These are phyloP conservation scores for Lacerta agilis DNA, from an alignment of 2,797 vertebrate genomes.

Conservation along the genomic window DNA sequence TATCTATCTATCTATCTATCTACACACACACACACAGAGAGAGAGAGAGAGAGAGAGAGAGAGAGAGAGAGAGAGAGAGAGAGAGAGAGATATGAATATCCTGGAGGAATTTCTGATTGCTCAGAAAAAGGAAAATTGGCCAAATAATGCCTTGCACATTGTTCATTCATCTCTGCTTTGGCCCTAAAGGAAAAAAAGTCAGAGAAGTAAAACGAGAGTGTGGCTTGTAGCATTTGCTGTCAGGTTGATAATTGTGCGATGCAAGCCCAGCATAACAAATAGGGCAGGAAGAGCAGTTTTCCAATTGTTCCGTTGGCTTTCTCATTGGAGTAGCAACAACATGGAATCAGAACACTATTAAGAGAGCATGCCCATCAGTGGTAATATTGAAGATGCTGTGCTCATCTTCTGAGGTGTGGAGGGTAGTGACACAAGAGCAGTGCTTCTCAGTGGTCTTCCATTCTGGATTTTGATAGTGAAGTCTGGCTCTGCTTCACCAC, in stretches of 20 bases:
- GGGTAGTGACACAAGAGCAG: too few species aligned
- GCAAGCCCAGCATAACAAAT: not conserved
- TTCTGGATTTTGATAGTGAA: not conserved
- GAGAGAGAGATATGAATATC: not conserved
- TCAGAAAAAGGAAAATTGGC: not conserved
- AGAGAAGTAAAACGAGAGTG: conserved; percentile 4
- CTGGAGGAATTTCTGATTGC: not conserved
- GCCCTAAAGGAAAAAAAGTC: conserved; percentile 26
- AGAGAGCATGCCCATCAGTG: not conserved
- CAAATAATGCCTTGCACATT: not conserved
- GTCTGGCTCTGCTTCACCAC: not conserved
- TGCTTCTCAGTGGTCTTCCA: too few species aligned
- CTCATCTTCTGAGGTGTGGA: too few species aligned
- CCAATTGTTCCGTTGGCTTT: not conserved
- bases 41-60: too few species aligned
- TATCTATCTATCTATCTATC: too few species aligned
- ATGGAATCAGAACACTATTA: not conserved
- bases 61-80: too few species aligned
- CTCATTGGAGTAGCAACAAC: not conserved
- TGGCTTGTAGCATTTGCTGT: conserved; percentile 10
- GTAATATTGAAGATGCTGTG: not conserved
- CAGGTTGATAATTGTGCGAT: conserved; percentile 1
- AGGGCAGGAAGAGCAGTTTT: not conserved
- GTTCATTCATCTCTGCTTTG: not conserved
- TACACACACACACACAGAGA: too few species aligned